Percentiles rank a stretch among this genome's conserved stretches.
These are phyloP conservation scores for Rhinogobio ventralis DNA, from an alignment of 2,797 vertebrate species.

Conservation along the genomic window DNA sequence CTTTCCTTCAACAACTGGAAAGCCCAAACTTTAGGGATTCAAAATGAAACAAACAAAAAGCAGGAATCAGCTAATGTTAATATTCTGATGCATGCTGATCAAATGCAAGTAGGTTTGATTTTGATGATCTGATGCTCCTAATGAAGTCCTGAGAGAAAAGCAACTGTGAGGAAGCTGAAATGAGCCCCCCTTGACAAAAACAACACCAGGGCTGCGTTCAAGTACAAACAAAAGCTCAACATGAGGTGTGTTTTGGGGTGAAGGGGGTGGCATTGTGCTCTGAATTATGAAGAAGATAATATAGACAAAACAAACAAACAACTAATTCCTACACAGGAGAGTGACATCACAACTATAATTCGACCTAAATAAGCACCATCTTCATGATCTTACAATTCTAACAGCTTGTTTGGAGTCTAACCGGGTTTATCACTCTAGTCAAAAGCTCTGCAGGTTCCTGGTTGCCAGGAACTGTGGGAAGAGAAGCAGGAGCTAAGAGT, in stretches of 20 bases:
- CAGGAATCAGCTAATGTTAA: conserved; percentile 26
- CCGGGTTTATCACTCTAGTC: conserved; percentile 65
- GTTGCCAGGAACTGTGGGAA: conserved; percentile 70
- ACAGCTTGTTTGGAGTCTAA: conserved; percentile 39
- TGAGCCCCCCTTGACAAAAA: conserved; percentile 26
- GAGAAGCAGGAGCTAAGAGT: conserved; percentile 82
- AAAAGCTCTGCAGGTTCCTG: conserved; percentile 66
- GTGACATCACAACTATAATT: background rate
- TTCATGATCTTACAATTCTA: background rate
- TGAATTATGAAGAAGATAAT: conserved; percentile 34
- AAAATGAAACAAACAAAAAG: conserved; percentile 1
- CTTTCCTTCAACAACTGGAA: conserved; percentile 8
- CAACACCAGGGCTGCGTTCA: conserved; percentile 26
- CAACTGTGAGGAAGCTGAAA: conserved; percentile 12
- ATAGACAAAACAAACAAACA: conserved; percentile 39
- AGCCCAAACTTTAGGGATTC: background rate
- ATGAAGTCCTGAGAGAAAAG: conserved; percentile 50
- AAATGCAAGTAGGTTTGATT: conserved; percentile 41
- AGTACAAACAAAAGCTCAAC: conserved; percentile 48
- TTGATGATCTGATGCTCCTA: conserved; percentile 42
- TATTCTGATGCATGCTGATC: conserved; percentile 36
- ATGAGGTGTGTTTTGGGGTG: conserved; percentile 1
- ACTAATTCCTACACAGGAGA: conserved; percentile 1
- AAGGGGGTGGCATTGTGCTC: background rate
- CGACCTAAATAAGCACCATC: background rate